Evolutionary conservation across 2,888 invertebrate genomes (phyloP).

Genomic region (Limnephilus lunatus): DNA sequence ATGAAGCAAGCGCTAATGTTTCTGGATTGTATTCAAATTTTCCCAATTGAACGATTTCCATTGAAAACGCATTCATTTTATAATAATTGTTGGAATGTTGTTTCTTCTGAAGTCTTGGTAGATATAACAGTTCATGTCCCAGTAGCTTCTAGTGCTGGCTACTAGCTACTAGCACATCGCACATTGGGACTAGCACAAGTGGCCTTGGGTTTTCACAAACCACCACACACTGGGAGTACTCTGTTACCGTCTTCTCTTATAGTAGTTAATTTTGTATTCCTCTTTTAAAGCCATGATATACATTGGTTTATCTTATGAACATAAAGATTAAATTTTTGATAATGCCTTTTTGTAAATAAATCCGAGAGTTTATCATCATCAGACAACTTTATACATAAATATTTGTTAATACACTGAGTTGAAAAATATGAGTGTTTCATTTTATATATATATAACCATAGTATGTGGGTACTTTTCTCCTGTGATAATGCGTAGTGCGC

Average conservation of each 20-base stretch:
- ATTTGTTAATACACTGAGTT: constrained; percentile 34
- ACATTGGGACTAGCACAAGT: background rate
- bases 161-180: background rate
- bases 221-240: background rate
- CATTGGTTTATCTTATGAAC: constrained; percentile 6
- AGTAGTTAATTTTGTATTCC: background rate
- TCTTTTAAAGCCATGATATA: background rate
- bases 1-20: background rate
- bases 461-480: background rate
- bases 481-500: background rate
- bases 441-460: background rate
- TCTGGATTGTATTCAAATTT: background rate
- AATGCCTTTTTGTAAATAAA: constrained; percentile 45
- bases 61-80: background rate
- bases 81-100: background rate
- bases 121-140: background rate
- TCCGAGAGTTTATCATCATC: constrained; percentile 29
- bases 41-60: background rate
- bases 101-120: background rate
- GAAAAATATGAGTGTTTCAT: background rate
- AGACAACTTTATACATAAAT: constrained; percentile 10
- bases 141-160: background rate
- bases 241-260: constrained; percentile 2
- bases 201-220: background rate
- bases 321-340: constrained; percentile 13